Evolutionary conservation across 2,888 invertebrate species (phyloP), one percentile per base, ranked within the genome.

Genomic region (Stenoptilia bipunctidactyla): DNA sequence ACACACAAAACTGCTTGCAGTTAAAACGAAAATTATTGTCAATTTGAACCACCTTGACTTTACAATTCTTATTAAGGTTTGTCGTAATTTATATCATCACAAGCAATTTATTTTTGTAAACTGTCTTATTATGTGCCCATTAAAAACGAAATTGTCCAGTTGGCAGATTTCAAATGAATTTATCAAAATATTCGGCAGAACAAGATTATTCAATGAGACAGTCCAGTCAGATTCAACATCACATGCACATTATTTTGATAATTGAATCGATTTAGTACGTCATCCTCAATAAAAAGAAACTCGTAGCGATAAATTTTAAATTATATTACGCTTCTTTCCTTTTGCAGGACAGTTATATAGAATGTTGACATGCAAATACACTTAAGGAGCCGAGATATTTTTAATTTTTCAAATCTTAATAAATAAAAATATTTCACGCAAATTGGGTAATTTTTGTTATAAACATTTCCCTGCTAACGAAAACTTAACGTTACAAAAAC

Each of bases 1-100:
- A 75, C 71, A 66, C 62, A 66, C 69, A 64, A 73, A 63, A 68
- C 66, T 66, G 59, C 66, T 66, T 68, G 60, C 56, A 52, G 20
- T 20, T 20, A 3, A 3, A 20, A 58, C 63, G 20, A 20, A n/a
- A 20, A 20, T 20, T 5, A 5, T 8, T 8, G 20, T 20, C 20
- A 20, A 3, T 20, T 20, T 20, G 3, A 8, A 20, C 8, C 8
- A 3, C 20, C 20, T 20, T 20, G 20, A 20, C 20, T 20, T 20
- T 8, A 20, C 20, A 8, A 20, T 20, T 20, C 20, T 20, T 20
- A 20, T 20, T 20, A 20, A 20, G 20, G 8, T 5, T 20, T 8
- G 20, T 20, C 20, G 3, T 8, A 3, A 20, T 20, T 20, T 20
- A 20, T 20, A 8, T 20, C 20, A 20, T 5, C 8, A 8, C 20